Percentiles rank a stretch among this genome's conserved stretches.
Evolutionary conservation across 2,113 vertebrate species (phyloP).

Genomic region (Poicephalus gulielmi): DNA sequence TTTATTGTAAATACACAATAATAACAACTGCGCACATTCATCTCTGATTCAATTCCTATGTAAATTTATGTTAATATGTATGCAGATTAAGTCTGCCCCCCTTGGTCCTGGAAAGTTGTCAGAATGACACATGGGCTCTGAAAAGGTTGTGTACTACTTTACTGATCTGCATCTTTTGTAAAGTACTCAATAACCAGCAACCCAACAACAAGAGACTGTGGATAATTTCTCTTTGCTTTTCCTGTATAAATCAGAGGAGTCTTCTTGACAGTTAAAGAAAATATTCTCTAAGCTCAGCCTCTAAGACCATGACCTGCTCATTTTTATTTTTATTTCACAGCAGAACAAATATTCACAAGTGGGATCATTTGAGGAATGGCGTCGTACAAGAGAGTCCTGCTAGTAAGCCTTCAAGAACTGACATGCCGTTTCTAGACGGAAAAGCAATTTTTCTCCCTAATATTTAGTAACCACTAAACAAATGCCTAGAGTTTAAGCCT

Average conservation of each 20-base stretch:
- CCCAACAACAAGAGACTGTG: not conserved
- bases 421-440: not conserved
- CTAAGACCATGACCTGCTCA: not conserved
- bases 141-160: conserved; percentile 46
- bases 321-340: not conserved
- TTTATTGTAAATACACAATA: conserved; percentile 72
- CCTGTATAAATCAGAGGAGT: not conserved
- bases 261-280: not conserved
- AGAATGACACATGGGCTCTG: conserved; percentile 57
- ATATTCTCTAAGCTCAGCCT: not conserved
- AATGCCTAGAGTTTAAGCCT: not conserved
- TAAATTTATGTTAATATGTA: conserved; percentile 61
- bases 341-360: not conserved
- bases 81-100: conserved; percentile 44
- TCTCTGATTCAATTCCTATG: conserved; percentile 50
- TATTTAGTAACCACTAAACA: not conserved
- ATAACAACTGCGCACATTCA: conserved; percentile 58
- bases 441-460: not conserved
- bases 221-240: not conserved
- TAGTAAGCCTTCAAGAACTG: not conserved
- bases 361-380: not conserved
- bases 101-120: conserved; percentile 54
- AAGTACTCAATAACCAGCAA: not conserved
- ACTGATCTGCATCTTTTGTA: not conserved
- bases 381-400: not conserved